Base-by-base conservation (phyloP, 1,140 invertebrate genomes). In the Brachionus angularis region DNA sequence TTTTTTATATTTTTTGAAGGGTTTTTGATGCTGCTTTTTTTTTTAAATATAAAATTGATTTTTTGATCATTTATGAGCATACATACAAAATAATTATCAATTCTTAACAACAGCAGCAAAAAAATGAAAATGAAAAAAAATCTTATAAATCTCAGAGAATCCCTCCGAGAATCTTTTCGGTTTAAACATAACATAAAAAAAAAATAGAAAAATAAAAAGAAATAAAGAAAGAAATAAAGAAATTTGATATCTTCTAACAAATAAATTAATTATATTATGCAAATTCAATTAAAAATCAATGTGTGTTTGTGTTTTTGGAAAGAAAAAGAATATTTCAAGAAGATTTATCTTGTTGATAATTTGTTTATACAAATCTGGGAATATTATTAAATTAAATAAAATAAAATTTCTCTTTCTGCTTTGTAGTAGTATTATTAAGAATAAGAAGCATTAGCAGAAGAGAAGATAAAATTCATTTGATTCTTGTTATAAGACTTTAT, bases 41-140 rank as follows among this genome's bases (percentile, higher is more conserved):
- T 52, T 21, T 58, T 58, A 39, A 42, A 58, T n/a, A n/a, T n/a
- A n/a, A n/a, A n/a, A n/a, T n/a, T 58, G 53, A 39, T 58, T 39
- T 34, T 18, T 33, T 31, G 10, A n/a, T 18, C 5, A 58, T 21
- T 12, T 12, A 39, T 39, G 25, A 39, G 39, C 10, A 42, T n/a
- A 14, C 39, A 42, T 39, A 27, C 36, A 58, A 58, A 58, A 58
- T 21, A 58, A 58, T 58, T 58, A 58, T 58, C 53, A 34, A 58
- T 12, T 58, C 23, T 39, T 39, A 33, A 58, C n/a, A n/a, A n/a
- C n/a, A n/a, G n/a, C n/a, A n/a, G n/a, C n/a, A n/a, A n/a, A n/a
- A n/a, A n/a, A n/a, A n/a, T n/a, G n/a, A n/a, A n/a, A n/a, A n/a
- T n/a, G n/a, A n/a, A n/a, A n/a, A n/a, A n/a, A n/a, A 58, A 58